Percentiles rank a stretch among this genome's conserved stretches.
Evolutionary conservation across 1,140 invertebrate genomes (phyloP).

Genomic region (Rhopalosiphum maidis): DNA sequence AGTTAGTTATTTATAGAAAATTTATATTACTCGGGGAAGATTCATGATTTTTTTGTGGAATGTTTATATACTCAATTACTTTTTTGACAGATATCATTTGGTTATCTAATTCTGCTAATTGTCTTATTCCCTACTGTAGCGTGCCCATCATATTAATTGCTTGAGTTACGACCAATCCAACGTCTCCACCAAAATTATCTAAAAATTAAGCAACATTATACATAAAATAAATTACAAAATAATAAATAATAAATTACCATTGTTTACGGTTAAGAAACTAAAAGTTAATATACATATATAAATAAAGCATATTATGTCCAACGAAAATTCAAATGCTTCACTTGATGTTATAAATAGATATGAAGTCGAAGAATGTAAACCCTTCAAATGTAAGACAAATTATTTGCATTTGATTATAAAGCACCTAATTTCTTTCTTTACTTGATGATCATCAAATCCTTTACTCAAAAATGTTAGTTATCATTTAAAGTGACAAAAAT

Average conservation of each 20-base stretch:
- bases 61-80: slow-evolving; percentile 77
- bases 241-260: slow-evolving; percentile 59
- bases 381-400: slow-evolving; percentile 60
- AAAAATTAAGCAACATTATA: neutral
- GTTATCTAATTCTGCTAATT: slow-evolving; percentile 83
- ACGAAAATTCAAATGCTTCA: slow-evolving; percentile 82
- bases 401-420: neutral
- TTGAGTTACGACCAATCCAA: slow-evolving; percentile 87
- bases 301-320: slow-evolving; percentile 78
- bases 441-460: slow-evolving; percentile 83
- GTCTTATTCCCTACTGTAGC: slow-evolving; percentile 85
- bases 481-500: no score
- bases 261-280: slow-evolving; percentile 71
- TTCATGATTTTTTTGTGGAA: slow-evolving; percentile 65
- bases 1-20: neutral
- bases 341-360: slow-evolving; percentile 79
- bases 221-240: no score
- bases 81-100: slow-evolving; percentile 91
- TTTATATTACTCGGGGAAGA: neutral
- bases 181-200: slow-evolving; percentile 67
- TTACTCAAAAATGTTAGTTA: slow-evolving; percentile 72
- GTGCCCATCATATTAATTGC: slow-evolving; percentile 79
- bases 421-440: slow-evolving; percentile 12
- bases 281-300: slow-evolving; percentile 76
- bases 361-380: slow-evolving; percentile 74